A percentile compares a stretch with the other conserved stretches of the same genome.
Conservation (phyloP, 1,140 invertebrate genomes). For the Eueides isabella region DNA sequence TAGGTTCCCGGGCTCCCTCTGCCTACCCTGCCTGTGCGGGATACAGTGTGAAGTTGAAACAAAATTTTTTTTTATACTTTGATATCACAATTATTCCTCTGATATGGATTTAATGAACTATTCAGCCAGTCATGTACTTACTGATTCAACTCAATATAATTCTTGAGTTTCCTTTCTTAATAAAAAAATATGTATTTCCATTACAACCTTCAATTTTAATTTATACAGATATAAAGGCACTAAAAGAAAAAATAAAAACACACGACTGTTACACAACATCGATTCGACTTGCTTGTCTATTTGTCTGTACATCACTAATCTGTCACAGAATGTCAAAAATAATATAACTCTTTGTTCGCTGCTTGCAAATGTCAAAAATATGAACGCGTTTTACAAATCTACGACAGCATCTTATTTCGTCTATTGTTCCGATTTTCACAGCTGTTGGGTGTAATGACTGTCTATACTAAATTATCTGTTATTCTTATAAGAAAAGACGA, state of each 20-base stretch:
- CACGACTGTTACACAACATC: background rate
- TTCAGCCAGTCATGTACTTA: no score
- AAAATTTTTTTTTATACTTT: no score
- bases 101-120: no score
- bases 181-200: no score
- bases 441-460: background rate
- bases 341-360: background rate
- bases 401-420: background rate
- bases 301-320: background rate
- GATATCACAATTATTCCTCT: no score
- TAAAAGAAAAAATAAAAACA: background rate
- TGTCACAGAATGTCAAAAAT: constrained; percentile 11
- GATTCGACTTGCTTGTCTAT: constrained; percentile 4
- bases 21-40: no score
- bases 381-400: background rate
- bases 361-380: constrained; percentile 7
- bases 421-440: background rate
- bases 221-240: no score
- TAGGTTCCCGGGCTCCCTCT: no score
- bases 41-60: no score
- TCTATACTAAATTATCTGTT: background rate
- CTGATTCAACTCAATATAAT: no score
- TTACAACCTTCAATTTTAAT: no score
- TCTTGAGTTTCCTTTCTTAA: no score
- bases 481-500: background rate